These are phyloP conservation scores for Habroteleia sp. DNA, from an alignment of 2,888 invertebrate genomes.

Conservation along the genomic window DNA sequence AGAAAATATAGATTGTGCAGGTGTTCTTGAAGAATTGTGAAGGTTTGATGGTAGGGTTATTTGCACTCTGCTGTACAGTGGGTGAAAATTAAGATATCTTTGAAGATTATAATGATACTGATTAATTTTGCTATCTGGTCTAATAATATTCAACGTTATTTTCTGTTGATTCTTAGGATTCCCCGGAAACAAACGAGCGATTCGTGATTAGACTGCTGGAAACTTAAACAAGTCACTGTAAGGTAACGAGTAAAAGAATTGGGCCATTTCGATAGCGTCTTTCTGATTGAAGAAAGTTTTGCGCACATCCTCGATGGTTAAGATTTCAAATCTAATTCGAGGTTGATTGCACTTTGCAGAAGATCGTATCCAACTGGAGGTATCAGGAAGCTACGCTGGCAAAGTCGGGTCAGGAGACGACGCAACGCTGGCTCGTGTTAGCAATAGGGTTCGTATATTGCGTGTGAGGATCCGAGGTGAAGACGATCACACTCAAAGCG, in stretches of 20 bases:
- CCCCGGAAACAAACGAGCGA: not conserved
- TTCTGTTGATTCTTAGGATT: not conserved
- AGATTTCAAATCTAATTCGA: slow-evolving; percentile 57
- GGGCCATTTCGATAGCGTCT: slow-evolving; percentile 4
- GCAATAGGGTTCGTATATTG: slow-evolving; percentile 62
- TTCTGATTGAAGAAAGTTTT: slow-evolving; percentile 48
- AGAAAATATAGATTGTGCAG: no score
- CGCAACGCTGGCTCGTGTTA: slow-evolving; percentile 44
- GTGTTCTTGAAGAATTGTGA: no score
- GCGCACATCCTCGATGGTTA: slow-evolving; percentile 45
- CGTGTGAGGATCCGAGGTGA: slow-evolving; percentile 67
- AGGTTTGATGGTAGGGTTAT: no score
- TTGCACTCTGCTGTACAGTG: no score
- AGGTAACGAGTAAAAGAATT: slow-evolving; percentile 2
- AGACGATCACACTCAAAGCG: slow-evolving; percentile 77
- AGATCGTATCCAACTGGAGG: slow-evolving; percentile 57
- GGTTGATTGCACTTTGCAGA: slow-evolving; percentile 57
- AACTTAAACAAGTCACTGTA: slow-evolving; percentile 1
- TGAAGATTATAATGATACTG: no score
- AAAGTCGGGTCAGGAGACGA: slow-evolving; percentile 38
- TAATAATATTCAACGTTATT: not conserved
- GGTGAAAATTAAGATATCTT: no score
- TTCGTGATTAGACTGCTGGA: not conserved
- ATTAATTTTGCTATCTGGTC: no score
- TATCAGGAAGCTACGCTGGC: slow-evolving; percentile 35